Conservation (phyloP, 2,797 vertebrate genomes). For the Microcaecilia unicolor region DNA sequence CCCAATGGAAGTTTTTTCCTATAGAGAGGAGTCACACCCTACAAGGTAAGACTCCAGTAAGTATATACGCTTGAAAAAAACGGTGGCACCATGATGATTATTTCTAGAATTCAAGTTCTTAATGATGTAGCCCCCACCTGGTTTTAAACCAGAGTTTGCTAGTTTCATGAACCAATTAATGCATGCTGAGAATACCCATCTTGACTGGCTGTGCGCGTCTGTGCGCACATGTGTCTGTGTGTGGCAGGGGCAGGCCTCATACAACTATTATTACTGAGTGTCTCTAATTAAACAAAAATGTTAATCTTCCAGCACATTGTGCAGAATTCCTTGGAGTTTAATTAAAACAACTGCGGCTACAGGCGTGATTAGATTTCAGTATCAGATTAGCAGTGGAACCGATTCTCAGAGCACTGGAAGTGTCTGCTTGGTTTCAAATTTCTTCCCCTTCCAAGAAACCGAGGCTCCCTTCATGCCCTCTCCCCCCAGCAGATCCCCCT, state of each 20-base stretch:
- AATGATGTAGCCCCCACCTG: constrained; percentile 15
- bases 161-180: not conserved
- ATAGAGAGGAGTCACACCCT: too few species aligned
- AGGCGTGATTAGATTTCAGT: constrained; percentile 30
- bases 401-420: not conserved
- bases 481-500: too few species aligned
- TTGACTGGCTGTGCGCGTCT: not conserved
- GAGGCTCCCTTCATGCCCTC: constrained; percentile 5
- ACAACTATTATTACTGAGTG: constrained; percentile 6
- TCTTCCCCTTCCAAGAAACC: constrained; percentile 22
- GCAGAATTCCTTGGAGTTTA: constrained; percentile 52
- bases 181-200: not conserved
- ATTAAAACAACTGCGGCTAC: constrained; percentile 46
- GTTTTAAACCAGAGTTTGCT: not conserved
- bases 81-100: constrained; percentile 25
- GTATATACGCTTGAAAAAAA: too few species aligned
- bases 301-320: constrained; percentile 35
- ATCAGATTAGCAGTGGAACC: constrained; percentile 16
- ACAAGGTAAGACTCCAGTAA: too few species aligned
- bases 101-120: constrained; percentile 10
- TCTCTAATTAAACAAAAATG: constrained; percentile 54
- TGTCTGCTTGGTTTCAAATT: constrained; percentile 1
- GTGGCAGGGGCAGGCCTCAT: constrained; percentile 1
- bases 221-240: not conserved
- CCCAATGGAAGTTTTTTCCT: too few species aligned